These are phyloP conservation scores for Lasioglossum malachurum DNA, from an alignment of 2,888 invertebrate species.

Conservation along the genomic window DNA sequence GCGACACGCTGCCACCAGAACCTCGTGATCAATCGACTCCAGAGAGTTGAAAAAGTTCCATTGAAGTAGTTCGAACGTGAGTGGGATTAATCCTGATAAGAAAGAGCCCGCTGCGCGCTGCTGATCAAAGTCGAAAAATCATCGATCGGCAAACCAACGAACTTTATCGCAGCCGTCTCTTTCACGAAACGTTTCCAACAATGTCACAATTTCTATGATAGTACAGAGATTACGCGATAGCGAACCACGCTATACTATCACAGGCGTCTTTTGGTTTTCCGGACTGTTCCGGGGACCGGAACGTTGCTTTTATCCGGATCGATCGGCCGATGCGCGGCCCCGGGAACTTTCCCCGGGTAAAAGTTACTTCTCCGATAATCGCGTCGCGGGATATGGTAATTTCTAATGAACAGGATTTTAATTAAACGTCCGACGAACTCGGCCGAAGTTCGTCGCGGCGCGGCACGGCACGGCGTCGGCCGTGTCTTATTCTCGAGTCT, in stretches of 20 bases:
- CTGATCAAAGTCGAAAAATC: not conserved
- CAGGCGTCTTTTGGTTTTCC: not conserved
- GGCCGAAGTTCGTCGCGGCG: slow-evolving; percentile 43
- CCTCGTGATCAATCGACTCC: not conserved
- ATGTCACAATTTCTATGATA: not conserved
- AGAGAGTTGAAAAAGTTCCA: not conserved
- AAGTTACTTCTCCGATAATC: slow-evolving; percentile 62
- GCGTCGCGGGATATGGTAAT: slow-evolving; percentile 58
- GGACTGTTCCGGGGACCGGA: not conserved
- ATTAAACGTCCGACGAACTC: slow-evolving; percentile 64
- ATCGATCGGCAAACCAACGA: not conserved
- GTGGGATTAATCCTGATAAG: slow-evolving; percentile 13
- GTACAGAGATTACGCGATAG: not conserved
- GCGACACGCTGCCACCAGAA: not conserved
- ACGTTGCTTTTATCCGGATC: slow-evolving; percentile 33
- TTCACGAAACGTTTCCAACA: not conserved
- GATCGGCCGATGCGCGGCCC: slow-evolving; percentile 25
- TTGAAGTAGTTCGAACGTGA: not conserved
- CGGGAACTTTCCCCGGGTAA: slow-evolving; percentile 40
- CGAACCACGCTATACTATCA: not conserved
- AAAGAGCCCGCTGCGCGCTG: not conserved
- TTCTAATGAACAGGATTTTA: slow-evolving; percentile 69
- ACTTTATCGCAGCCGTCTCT: not conserved
- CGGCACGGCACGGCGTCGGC: not conserved
- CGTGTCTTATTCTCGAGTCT: slow-evolving; percentile 61